Percentiles rank a stretch among this genome's conserved stretches.
These are phyloP conservation scores for Alethe castanea DNA, from an alignment of 2,113 vertebrate genomes.

Conservation along the genomic window DNA sequence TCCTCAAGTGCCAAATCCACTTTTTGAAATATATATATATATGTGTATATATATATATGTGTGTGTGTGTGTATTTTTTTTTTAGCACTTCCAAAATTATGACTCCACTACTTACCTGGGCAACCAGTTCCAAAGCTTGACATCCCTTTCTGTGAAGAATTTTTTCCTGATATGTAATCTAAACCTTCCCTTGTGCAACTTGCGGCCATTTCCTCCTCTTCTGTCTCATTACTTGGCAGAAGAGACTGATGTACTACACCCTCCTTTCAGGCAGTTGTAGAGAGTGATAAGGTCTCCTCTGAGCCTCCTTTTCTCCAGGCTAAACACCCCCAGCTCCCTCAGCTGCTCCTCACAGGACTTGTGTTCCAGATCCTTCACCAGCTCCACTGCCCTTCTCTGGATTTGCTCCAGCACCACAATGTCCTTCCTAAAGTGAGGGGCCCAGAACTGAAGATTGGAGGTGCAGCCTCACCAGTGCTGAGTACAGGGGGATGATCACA, in stretches of 20 bases:
- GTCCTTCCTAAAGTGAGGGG: not conserved
- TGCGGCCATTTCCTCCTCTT: not conserved
- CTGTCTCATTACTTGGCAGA: not conserved
- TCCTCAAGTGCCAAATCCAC: not conserved
- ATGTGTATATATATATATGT: too few species aligned
- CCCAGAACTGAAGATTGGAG: not conserved
- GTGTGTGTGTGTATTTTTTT: not conserved
- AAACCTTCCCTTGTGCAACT: not conserved
- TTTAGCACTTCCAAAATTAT: not conserved
- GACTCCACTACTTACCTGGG: not conserved
- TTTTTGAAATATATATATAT: not conserved
- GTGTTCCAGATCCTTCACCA: not conserved
- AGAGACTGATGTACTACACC: not conserved
- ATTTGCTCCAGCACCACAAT: fast-evolving
- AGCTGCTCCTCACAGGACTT: not conserved
- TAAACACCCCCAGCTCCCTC: not conserved
- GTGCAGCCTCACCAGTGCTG: not conserved
- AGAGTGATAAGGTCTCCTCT: not conserved
- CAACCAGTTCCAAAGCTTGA: not conserved
- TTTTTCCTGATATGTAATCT: not conserved
- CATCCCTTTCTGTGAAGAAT: not conserved
- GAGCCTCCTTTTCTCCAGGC: not conserved
- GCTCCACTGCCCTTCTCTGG: not conserved
- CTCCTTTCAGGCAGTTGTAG: too few species aligned
- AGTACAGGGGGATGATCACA: not conserved